Evolutionary conservation across 1,140 invertebrate genomes (phyloP).

Genomic region (Dolichoris vasculosae): DNA sequence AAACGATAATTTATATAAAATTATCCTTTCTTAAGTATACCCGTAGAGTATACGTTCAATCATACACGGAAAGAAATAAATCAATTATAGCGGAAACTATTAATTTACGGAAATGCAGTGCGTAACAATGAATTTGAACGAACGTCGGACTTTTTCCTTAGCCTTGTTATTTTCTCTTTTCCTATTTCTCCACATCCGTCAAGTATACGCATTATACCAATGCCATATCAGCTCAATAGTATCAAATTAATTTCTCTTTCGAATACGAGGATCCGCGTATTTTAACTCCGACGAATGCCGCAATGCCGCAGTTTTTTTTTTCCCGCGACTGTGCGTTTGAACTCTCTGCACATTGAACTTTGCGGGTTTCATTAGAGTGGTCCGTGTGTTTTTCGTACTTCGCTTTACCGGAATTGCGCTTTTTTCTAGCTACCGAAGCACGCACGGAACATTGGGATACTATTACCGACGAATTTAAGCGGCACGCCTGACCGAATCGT

Average conservation of each 20-base stretch:
- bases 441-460: not conserved
- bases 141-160: not conserved
- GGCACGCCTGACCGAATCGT: not conserved
- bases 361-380: slow-evolving; percentile 17
- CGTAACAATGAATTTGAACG: not conserved
- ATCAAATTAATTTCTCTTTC: not conserved
- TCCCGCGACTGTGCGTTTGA: not conserved
- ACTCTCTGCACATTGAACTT: slow-evolving; percentile 1
- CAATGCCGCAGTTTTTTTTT: not conserved
- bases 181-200: not conserved
- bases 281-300: not conserved
- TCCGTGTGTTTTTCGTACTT: not conserved
- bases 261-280: not conserved
- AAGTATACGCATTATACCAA: not conserved
- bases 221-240: not conserved
- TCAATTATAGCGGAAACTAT: not conserved
- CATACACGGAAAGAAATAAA: no score
- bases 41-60: no score
- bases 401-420: not conserved
- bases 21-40: no score
- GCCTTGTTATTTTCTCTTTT: slow-evolving; percentile 9
- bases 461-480: not conserved
- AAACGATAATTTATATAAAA: no score
- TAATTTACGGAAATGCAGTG: not conserved
- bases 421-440: not conserved